phyloP scores from a whole-genome alignment of 37 sponge, comb jelly and placozoan species.

The Diacarnus erythraeanus region DNA sequence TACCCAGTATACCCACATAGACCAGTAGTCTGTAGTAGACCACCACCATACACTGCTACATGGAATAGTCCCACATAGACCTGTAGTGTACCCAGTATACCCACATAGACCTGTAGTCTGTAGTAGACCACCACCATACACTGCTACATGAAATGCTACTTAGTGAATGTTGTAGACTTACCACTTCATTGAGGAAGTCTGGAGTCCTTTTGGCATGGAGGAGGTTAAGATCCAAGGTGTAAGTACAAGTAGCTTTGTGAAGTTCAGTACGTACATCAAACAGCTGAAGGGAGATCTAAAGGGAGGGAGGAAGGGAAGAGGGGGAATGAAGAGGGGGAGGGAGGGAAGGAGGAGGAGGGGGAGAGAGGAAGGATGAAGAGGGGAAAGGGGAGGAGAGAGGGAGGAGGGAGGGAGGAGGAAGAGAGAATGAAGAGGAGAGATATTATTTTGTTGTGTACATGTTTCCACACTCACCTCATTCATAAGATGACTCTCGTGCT shows the following conservation, averaged over 20 bases:
- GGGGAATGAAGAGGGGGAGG: background rate
- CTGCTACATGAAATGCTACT: too few relatives aligned
- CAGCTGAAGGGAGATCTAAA: conserved; percentile 53
- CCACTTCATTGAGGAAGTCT: conserved; percentile 74
- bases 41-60: too few relatives aligned
- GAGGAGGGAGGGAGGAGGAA: background rate
- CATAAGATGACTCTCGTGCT: conserved; percentile 1
- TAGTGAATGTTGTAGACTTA: conserved; percentile 20
- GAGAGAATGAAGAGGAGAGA: background rate
- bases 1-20: too few relatives aligned
- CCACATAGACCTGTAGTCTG: too few relatives aligned
- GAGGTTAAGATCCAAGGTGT: conserved; percentile 52
- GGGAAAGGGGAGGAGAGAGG: conserved; percentile 35
- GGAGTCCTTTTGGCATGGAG: conserved; percentile 63
- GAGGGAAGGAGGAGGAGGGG: background rate
- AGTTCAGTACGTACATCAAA: conserved; percentile 59
- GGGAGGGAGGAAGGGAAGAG: background rate
- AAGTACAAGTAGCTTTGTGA: conserved; percentile 66
- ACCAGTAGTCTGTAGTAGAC: too few relatives aligned
- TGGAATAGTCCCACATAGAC: too few relatives aligned
- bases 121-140: too few relatives aligned
- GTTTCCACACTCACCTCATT: conserved; percentile 20
- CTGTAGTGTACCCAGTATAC: too few relatives aligned
- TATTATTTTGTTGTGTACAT: background rate
- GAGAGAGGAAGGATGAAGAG: conserved; percentile 13